Conservation (phyloP, 2,113 vertebrate genomes). For the Trinectes maculatus region DNA sequence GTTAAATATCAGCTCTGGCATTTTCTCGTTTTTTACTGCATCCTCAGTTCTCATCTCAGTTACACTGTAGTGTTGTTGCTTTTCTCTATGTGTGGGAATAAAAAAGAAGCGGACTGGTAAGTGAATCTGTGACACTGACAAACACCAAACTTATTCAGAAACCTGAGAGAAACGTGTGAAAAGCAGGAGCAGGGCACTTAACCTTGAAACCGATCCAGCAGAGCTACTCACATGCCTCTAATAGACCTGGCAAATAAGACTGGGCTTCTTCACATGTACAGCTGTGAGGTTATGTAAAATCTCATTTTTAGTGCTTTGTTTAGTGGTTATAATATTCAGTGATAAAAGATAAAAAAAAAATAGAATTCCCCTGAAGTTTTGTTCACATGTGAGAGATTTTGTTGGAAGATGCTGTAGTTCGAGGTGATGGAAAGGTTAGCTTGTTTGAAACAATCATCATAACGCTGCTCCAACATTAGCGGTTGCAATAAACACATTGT, state of each 20-base stretch:
- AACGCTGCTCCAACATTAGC: slow-evolving; percentile 7
- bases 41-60: slow-evolving; percentile 9
- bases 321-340: neutral
- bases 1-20: slow-evolving; percentile 41
- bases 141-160: slow-evolving; percentile 21
- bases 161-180: neutral
- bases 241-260: slow-evolving; percentile 4
- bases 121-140: neutral
- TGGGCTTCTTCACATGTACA: slow-evolving; percentile 9
- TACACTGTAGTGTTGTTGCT: slow-evolving; percentile 1
- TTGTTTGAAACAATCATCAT: slow-evolving; percentile 39
- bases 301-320: neutral
- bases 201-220: neutral
- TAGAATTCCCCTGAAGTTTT: neutral
- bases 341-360: no score
- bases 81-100: neutral
- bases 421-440: slow-evolving; percentile 49
- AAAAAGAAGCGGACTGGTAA: neutral
- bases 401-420: slow-evolving; percentile 36
- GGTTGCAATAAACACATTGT: slow-evolving; percentile 43
- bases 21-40: slow-evolving; percentile 18
- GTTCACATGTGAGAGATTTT: slow-evolving; percentile 15
- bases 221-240: slow-evolving; percentile 3
- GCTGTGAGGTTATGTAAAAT: neutral
- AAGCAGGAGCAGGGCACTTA: slow-evolving; percentile 22